Percentiles rank a stretch among this genome's conserved stretches.
Evolutionary conservation across 2,888 invertebrate species (phyloP).

Genomic region (Dolomedes plantarius): DNA sequence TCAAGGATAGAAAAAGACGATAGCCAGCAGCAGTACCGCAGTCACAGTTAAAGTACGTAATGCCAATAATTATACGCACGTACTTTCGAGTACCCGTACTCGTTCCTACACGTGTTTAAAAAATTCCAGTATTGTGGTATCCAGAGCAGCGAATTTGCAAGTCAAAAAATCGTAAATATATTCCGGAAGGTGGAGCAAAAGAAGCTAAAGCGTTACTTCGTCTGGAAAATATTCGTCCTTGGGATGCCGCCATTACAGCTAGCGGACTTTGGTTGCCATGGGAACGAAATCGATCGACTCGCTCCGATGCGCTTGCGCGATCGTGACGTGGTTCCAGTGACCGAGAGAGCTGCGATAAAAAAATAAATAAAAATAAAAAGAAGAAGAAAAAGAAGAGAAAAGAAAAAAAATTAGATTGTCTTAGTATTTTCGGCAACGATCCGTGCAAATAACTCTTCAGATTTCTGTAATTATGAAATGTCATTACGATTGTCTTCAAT

Average conservation of each 20-base stretch:
- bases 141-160: not conserved
- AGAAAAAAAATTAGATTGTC: not conserved
- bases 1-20: not conserved
- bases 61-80: not conserved
- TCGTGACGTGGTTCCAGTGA: slow-evolving; percentile 4
- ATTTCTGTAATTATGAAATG: not conserved
- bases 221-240: slow-evolving; percentile 4
- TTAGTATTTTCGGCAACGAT: not conserved
- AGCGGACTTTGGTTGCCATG: slow-evolving; percentile 1
- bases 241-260: slow-evolving; percentile 4
- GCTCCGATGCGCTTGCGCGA: slow-evolving; percentile 10
- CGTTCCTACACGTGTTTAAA: not conserved
- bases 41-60: not conserved
- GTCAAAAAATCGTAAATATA: not conserved
- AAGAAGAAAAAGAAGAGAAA: not conserved
- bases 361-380: not conserved
- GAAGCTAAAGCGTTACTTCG: not conserved
- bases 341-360: not conserved
- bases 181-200: not conserved
- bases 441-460: slow-evolving; percentile 5
- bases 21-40: not conserved
- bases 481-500: not conserved
- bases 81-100: slow-evolving; percentile 1
- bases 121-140: not conserved
- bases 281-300: not conserved